These are phyloP conservation scores for Bellardia bayeri DNA, from an alignment of 2,888 invertebrate species.

Conservation along the genomic window DNA sequence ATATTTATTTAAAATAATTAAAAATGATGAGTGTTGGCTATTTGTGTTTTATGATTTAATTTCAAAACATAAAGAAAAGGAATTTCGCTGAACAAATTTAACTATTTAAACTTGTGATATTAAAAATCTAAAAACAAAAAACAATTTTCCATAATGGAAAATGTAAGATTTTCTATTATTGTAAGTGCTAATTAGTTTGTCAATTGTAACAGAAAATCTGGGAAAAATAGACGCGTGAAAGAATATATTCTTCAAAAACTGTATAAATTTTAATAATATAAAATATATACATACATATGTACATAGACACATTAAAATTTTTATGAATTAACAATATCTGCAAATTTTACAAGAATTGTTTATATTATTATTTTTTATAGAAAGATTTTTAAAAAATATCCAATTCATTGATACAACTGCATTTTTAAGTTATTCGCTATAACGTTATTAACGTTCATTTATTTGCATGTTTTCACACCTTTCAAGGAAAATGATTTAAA, in stretches of 20 bases:
- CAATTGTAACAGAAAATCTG: neutral
- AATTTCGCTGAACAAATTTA: conserved; percentile 25
- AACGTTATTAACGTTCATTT: conserved; percentile 30
- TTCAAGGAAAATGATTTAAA: conserved; percentile 83
- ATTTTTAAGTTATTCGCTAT: neutral
- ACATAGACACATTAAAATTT: too few relatives aligned
- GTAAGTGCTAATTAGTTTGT: conserved; percentile 78
- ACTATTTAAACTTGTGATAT: neutral
- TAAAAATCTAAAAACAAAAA: neutral
- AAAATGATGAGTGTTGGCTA: conserved; percentile 62
- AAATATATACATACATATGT: too few relatives aligned
- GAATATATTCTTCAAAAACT: neutral
- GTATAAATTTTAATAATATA: too few relatives aligned
- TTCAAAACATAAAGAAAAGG: conserved; percentile 38
- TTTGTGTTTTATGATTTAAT: conserved; percentile 72
- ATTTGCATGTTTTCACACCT: conserved; percentile 66
- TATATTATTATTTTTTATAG: too few relatives aligned
- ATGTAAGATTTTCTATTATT: conserved; percentile 84
- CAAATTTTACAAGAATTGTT: too few relatives aligned
- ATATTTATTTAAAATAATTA: conserved; percentile 63
- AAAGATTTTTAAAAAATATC: neutral
- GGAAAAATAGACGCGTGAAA: neutral
- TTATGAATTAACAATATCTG: too few relatives aligned
- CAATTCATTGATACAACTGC: neutral
- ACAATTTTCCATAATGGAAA: conserved; percentile 79